Evolutionary conservation across 1,140 invertebrate genomes (phyloP).

Genomic region (Drosophila melanica): DNA sequence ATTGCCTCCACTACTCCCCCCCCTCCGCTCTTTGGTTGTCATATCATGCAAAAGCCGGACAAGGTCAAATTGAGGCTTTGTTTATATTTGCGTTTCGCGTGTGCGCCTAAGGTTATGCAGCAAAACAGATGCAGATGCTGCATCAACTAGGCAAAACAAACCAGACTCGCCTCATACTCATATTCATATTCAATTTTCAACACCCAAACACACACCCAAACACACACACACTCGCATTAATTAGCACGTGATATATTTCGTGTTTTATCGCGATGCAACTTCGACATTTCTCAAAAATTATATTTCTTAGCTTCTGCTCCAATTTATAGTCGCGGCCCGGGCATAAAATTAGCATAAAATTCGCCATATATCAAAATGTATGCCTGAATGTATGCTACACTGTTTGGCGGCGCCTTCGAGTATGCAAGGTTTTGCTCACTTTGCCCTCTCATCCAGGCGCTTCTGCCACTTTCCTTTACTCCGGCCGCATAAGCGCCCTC

Average conservation of each 20-base stretch:
- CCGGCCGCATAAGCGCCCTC: slow-evolving; percentile 35
- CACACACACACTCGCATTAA: slow-evolving; percentile 69
- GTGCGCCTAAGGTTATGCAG: slow-evolving; percentile 39
- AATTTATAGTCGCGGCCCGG: slow-evolving; percentile 15
- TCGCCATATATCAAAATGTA: slow-evolving; percentile 58
- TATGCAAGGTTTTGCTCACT: slow-evolving; percentile 61
- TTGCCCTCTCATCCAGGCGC: slow-evolving; percentile 26
- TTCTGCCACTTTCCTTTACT: background rate
- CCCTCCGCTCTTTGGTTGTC: background rate
- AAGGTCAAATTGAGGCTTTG: slow-evolving; percentile 40
- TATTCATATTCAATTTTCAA: slow-evolving; percentile 52
- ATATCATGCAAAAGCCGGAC: slow-evolving; percentile 6
- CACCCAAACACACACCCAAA: slow-evolving; percentile 42
- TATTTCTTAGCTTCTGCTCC: slow-evolving; percentile 22
- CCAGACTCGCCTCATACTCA: background rate
- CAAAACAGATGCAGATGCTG: slow-evolving; percentile 29
- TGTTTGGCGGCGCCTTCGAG: slow-evolving; percentile 52
- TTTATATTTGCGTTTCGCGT: slow-evolving; percentile 17
- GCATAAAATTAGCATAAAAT: slow-evolving; percentile 68
- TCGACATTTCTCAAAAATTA: slow-evolving; percentile 64
- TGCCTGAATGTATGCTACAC: slow-evolving; percentile 37
- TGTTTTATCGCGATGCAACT: slow-evolving; percentile 60
- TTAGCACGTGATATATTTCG: slow-evolving; percentile 78
- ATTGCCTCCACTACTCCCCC: background rate
- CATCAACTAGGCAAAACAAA: slow-evolving; percentile 9